Conservation (phyloP, 2,113 vertebrate species). For the Cervus canadensis region DNA sequence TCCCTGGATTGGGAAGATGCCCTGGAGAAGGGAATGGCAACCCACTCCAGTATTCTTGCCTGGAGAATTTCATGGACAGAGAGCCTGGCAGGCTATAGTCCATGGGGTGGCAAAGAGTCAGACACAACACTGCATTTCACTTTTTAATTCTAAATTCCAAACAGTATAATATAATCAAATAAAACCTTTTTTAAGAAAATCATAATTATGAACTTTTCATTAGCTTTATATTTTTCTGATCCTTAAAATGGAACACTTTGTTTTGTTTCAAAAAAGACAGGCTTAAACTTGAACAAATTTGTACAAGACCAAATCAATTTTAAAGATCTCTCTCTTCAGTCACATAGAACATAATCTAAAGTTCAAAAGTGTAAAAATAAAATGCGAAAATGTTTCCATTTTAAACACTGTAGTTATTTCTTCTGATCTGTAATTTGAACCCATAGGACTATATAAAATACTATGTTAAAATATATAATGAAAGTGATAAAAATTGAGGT, state of each 20-base stretch:
- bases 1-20: neutral
- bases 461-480: neutral
- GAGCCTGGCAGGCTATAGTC: neutral
- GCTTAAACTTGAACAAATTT: constrained; percentile 63
- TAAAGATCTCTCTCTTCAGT: constrained; percentile 70
- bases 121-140: neutral
- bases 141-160: constrained; percentile 10
- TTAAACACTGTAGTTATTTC: constrained; percentile 46
- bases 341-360: constrained; percentile 52
- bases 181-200: neutral
- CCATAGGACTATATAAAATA: constrained; percentile 32
- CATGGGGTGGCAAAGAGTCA: neutral
- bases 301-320: constrained; percentile 70
- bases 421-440: constrained; percentile 18
- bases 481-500: neutral
- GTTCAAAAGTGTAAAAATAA: constrained; percentile 69
- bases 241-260: neutral
- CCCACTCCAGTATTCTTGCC: neutral
- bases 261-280: neutral
- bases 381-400: constrained; percentile 57
- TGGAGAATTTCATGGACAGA: neutral
- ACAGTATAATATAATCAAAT: neutral
- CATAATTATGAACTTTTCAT: neutral
- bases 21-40: neutral
- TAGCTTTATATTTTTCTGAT: constrained; percentile 6